These are phyloP conservation scores for Balearica regulorum DNA, from an alignment of 2,797 vertebrate genomes.

Conservation along the genomic window DNA sequence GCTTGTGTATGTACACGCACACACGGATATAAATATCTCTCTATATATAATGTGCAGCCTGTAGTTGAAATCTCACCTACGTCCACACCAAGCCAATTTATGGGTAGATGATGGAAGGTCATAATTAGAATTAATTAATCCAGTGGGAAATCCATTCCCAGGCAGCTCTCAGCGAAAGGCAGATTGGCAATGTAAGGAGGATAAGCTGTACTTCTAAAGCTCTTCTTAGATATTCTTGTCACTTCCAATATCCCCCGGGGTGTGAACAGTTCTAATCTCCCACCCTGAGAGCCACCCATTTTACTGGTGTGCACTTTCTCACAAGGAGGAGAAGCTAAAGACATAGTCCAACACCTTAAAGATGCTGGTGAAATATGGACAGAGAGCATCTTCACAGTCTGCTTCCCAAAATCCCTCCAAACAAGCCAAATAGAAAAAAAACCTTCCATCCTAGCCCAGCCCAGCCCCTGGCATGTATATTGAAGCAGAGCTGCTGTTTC, in stretches of 20 bases:
- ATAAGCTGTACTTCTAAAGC: slow-evolving; percentile 45
- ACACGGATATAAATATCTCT: background rate
- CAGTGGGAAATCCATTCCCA: slow-evolving; percentile 49
- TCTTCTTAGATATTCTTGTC: slow-evolving; percentile 42
- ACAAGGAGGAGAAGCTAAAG: background rate
- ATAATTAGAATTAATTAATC: slow-evolving; percentile 68
- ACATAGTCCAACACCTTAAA: background rate
- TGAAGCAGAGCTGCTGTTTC: background rate
- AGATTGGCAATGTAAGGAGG: slow-evolving; percentile 23
- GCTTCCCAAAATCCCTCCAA: background rate
- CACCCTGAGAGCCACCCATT: background rate
- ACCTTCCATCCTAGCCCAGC: background rate
- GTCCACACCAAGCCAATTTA: slow-evolving; percentile 51
- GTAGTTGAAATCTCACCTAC: slow-evolving; percentile 37
- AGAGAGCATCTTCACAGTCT: background rate
- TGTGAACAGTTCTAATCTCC: slow-evolving; percentile 4
- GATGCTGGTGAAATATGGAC: background rate
- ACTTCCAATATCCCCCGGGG: background rate
- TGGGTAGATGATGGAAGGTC: slow-evolving; percentile 60
- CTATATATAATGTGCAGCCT: background rate
- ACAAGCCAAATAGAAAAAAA: background rate
- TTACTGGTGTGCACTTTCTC: background rate
- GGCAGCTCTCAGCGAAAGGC: slow-evolving; percentile 31
- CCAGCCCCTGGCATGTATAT: fast-evolving
- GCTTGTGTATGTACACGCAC: background rate